Conservation (phyloP, 2,113 vertebrate genomes). For the Caranx melampygus region DNA sequence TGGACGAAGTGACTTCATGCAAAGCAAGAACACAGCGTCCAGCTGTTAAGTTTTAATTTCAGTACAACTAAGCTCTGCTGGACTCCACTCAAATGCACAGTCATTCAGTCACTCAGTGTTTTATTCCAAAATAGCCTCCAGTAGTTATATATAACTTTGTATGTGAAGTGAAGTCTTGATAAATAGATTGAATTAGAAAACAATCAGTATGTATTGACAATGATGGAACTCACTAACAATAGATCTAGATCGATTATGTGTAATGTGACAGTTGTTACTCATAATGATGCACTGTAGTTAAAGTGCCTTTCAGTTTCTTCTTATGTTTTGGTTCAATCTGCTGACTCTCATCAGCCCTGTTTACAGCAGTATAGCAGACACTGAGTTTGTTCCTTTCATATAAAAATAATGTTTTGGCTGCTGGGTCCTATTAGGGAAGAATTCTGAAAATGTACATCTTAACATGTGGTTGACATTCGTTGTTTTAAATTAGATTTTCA, state of each 20-base stretch:
- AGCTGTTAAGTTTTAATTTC: neutral
- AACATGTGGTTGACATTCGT: neutral
- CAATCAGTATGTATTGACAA: neutral
- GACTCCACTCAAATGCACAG: slow-evolving; percentile 16
- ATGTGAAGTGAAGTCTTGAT: neutral
- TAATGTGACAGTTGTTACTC: neutral
- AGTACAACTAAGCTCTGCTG: slow-evolving; percentile 38
- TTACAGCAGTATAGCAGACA: neutral
- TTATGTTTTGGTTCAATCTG: neutral
- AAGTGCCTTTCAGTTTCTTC: neutral
- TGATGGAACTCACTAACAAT: neutral
- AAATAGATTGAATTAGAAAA: neutral
- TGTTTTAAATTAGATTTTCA: neutral
- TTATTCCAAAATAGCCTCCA: slow-evolving; percentile 1
- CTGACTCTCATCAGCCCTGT: no score
- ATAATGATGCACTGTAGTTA: neutral
- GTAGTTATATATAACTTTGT: neutral
- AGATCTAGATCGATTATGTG: neutral
- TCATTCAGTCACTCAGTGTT: slow-evolving; percentile 13
- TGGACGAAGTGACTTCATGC: neutral
- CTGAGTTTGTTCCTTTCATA: no score
- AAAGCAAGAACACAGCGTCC: slow-evolving; percentile 21
- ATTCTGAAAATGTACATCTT: neutral
- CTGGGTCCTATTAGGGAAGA: neutral
- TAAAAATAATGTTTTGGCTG: neutral